Evolutionary conservation across 2,888 invertebrate species (phyloP), one percentile per base, ranked within the genome.

Genomic region (Andrena bicolor): DNA sequence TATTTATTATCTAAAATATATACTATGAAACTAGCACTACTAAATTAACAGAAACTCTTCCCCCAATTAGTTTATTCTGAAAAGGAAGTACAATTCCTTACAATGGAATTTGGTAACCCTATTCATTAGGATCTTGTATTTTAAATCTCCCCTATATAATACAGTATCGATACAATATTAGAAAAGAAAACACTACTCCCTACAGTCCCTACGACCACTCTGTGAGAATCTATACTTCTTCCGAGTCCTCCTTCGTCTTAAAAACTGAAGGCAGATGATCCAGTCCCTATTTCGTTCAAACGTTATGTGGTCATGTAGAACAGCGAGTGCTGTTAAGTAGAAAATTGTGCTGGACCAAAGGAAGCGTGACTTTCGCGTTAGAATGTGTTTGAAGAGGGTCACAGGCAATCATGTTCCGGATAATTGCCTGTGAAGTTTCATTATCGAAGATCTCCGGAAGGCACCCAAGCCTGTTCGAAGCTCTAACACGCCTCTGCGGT

Each of bases 361-460:
- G 32, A 41, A 69, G 49, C 51, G 60, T 30, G 64, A 60, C 68
- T 76, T 69, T 65, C 65, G 71, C 51, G 60, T 61, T 49, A 23
- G 60, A 53, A 51, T 6, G 16, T 49, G 65, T 71, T 74, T 58
- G 70, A 70, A 69, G 56, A 82, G 65, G 66, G 70, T 76, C 58
- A 70, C 23, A 30, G 63, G 74, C 80, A 84, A 80, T 80, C 77
- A 69, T 41, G 70, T 74, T 65, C 64, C 58, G 79, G 65, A 80
- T 85, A 81, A 87, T 87, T 76, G 60, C 30, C 58, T 61, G 60
- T 35, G 72, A 77, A 73, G 63, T 63, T 63, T 20, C 63, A 75
- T 81, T 86, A 77, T 87, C 86, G 66, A 70, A 35, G 32, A 79
- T 76, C 83, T 86, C 58, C 48, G 63, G 66, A 73, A 80, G 73